phyloP scores from a whole-genome alignment of 2,113 vertebrate genomes.

The Carlito syrichta region DNA sequence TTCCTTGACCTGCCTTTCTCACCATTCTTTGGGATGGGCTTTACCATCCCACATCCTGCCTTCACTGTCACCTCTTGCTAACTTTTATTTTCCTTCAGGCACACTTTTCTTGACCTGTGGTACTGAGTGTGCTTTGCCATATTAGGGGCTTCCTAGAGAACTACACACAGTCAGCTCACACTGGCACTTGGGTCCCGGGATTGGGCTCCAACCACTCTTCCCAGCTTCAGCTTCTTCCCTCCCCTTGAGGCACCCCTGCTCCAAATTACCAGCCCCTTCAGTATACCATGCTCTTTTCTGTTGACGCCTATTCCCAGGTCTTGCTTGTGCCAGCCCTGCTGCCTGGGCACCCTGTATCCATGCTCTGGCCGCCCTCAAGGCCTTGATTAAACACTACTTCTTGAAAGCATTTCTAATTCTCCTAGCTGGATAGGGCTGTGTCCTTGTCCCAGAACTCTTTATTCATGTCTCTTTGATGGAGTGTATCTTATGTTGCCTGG shows the following conservation, averaged over 20 bases:
- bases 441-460: background rate
- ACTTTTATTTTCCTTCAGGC: background rate
- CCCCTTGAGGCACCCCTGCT: accelerated
- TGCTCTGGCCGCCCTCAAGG: background rate
- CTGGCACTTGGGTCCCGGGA: background rate
- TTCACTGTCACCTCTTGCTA: background rate
- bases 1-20: background rate
- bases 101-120: background rate
- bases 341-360: background rate
- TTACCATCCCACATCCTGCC: background rate
- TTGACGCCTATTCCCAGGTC: background rate
- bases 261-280: background rate
- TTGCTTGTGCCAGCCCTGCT: background rate
- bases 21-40: background rate
- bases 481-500: background rate
- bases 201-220: accelerated
- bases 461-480: background rate
- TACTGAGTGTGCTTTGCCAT: background rate
- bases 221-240: background rate
- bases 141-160: background rate
- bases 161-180: accelerated
- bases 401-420: background rate
- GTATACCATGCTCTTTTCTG: background rate
- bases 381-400: background rate
- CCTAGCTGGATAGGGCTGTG: background rate